Base-by-base conservation (phyloP, 2,888 invertebrate species). In the Ornithoptera alexandrae region DNA sequence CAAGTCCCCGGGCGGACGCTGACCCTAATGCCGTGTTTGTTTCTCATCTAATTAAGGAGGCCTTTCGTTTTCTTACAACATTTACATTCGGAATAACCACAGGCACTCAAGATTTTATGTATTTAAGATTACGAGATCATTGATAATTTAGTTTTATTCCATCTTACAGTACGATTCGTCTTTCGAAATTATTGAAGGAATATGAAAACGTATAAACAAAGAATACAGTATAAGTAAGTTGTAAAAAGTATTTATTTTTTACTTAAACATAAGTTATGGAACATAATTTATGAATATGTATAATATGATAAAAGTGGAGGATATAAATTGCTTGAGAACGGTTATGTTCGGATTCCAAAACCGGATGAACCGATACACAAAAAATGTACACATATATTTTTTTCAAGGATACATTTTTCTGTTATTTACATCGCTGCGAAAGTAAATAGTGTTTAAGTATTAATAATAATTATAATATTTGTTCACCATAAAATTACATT, bases 11-110 rank as follows among this genome's bases (percentile, higher is more conserved):
- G 72, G 80, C 80, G 77, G 72, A 72, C 79, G 81, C 80, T 81
- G 86, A 83, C 85, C 86, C 82, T 85, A 84, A 86, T 85, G 79
- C 79, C 75, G 76, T 79, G 84, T 84, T 88, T 87, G 86, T 85
- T 86, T 82, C 81, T 84, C 83, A 80, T 86, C 82, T 88, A 88
- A 89, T 89, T 88, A 88, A 81, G 78, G 71, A 79, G 74, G 78
- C 79, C 81, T 80, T 82, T 82, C 80, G 79, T 78, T 80, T 82
- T 76, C 78, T 83, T 83, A 80, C 81, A 79, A 77, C 81, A 81
- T 86, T 86, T 86, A 85, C 83, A 83, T 84, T 81, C 77, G 72
- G 30, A 75, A 75, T 76, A 76, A 74, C 74, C 72, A 65, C 70
- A 62, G 65, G 39, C 61, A 4, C 39, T 46, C 24, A 24, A 67